Conservation (phyloP, 1,140 invertebrate species). For the Drosophila pseudoobscura region DNA sequence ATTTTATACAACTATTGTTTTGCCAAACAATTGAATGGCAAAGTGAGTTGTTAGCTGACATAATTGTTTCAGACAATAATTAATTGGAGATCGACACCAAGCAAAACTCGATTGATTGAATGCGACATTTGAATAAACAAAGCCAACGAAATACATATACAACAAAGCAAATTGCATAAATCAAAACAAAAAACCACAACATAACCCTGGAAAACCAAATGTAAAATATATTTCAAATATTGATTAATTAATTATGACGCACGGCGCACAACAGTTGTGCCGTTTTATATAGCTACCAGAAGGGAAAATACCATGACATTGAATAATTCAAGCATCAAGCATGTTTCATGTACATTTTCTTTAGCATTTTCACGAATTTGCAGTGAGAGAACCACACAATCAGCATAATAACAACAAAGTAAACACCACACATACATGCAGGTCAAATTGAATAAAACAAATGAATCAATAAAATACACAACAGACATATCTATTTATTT, state of each 20-base stretch:
- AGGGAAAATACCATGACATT: conserved; percentile 16
- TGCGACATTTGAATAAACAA: conserved; percentile 43
- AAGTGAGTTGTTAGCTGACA: conserved; percentile 56
- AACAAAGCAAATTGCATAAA: conserved; percentile 47
- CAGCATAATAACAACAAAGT: conserved; percentile 17
- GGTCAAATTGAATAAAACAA: conserved; percentile 60
- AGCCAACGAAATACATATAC: conserved; percentile 64
- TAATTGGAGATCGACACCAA: conserved; percentile 48
- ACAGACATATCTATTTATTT: conserved; percentile 7
- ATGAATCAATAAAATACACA: conserved; percentile 58
- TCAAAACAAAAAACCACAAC: conserved; percentile 14
- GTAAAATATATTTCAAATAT: conserved; percentile 58
- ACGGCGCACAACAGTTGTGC: conserved; percentile 22
- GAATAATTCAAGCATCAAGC: conserved; percentile 8
- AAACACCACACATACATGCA: conserved; percentile 32
- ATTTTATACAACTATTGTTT: conserved; percentile 27
- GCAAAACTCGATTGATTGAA: conserved; percentile 19
- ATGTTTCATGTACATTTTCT: conserved; percentile 30
- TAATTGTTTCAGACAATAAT: conserved; percentile 80
- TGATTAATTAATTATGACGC: conserved; percentile 30
- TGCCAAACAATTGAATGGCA: conserved; percentile 14
- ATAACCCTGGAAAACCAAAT: conserved; percentile 12
- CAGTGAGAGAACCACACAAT: conserved; percentile 29
- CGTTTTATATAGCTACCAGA: conserved; percentile 61
- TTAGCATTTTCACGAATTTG: conserved; percentile 47